phyloP scores from a whole-genome alignment of 2,797 vertebrate species.

The Cryptoprocta ferox region DNA sequence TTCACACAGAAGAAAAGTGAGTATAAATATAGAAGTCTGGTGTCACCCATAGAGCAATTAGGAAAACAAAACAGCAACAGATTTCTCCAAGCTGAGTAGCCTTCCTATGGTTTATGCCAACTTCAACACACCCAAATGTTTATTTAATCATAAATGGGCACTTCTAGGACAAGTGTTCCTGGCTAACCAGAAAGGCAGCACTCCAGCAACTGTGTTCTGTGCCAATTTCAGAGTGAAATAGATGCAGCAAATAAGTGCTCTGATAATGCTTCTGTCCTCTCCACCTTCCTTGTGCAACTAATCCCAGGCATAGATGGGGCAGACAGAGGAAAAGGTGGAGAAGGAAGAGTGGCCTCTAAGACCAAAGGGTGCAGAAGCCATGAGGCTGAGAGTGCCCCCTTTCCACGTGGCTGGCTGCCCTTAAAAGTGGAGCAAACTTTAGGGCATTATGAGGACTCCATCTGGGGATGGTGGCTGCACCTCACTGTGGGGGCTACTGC shows the following conservation, averaged over 20 bases:
- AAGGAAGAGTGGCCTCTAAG: not conserved
- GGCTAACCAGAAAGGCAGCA: not conserved
- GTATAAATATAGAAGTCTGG: constrained; percentile 1
- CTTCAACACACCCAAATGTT: not conserved
- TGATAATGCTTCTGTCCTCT: not conserved
- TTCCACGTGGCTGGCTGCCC: not conserved
- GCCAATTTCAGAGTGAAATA: not conserved
- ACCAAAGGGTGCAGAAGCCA: not conserved
- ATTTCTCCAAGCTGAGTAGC: not conserved
- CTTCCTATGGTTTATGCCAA: not conserved
- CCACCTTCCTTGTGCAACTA: not conserved
- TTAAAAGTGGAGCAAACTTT: not conserved
- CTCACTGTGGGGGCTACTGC: not conserved
- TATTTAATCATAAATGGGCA: constrained; percentile 8
- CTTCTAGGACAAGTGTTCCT: not conserved
- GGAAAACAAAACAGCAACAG: not conserved
- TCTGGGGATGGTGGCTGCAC: not conserved
- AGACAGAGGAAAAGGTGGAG: not conserved
- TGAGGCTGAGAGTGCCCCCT: not conserved
- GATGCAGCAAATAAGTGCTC: not conserved
- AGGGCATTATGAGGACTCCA: not conserved
- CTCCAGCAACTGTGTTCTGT: not conserved
- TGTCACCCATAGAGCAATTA: constrained; percentile 11
- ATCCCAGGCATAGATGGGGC: not conserved
- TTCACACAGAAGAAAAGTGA: not conserved